phyloP scores from a whole-genome alignment of 2,113 vertebrate species.

The Phylloscopus trochiloides region DNA sequence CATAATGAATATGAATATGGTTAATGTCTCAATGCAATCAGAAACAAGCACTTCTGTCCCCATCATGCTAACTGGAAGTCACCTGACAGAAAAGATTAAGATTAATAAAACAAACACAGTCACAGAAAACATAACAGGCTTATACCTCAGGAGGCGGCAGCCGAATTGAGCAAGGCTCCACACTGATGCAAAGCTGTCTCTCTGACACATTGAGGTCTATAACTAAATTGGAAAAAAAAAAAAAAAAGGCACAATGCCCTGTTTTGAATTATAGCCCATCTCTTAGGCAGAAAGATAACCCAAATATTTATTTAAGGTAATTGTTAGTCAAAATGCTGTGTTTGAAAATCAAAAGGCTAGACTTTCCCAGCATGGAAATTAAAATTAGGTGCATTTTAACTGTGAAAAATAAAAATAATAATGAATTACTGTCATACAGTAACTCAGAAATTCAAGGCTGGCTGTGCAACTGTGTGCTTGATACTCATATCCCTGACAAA shows the following conservation, averaged over 20 bases:
- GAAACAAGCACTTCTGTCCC: background rate
- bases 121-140: background rate
- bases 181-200: conserved; percentile 81
- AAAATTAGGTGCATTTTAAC: background rate
- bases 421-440: background rate
- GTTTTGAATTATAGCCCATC: background rate
- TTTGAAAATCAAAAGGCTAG: background rate
- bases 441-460: background rate
- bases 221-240: conserved; percentile 69
- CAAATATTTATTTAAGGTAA: background rate
- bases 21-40: background rate
- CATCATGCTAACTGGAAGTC: background rate
- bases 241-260: background rate
- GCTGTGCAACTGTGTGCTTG: background rate
- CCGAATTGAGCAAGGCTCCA: conserved; percentile 77
- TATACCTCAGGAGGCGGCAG: conserved; percentile 79
- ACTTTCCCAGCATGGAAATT: background rate
- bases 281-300: background rate
- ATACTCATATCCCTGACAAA: background rate
- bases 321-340: background rate
- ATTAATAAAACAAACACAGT: background rate
- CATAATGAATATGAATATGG: background rate
- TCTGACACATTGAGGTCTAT: conserved; percentile 81
- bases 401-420: background rate
- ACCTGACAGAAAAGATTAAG: background rate